Base-by-base conservation (phyloP, 2,113 vertebrate species). In the Thoracochromis brauschi region DNA sequence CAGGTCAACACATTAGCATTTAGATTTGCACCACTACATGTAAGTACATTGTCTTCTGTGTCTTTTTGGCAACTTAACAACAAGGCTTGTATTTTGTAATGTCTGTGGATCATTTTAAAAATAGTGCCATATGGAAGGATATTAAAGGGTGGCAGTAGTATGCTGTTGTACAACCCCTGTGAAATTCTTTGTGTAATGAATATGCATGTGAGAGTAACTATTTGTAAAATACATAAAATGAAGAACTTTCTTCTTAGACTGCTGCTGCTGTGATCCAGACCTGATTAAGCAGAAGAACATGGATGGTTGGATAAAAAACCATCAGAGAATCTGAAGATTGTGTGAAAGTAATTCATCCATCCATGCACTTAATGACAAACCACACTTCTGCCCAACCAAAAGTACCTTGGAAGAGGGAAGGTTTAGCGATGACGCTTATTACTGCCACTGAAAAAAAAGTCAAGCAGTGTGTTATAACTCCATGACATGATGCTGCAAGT, bases 391-490 rank as follows among this genome's bases (percentile, higher is more conserved):
- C 0, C 65, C 21, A 73, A 73, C 21, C 65, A 45, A 73, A 73
- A 45, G 65, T 24, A 42, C 13, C n/a, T 16, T 71, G 13, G 65
- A 42, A 71, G 65, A 42, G 21, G 21, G 13, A 73, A 24, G 38
- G n/a, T 24, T 71, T 42, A 71, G 65, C 35, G 58, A 63, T 2
- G 58, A 65, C 0, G 0, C 60, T 65, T 65, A 65, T 38, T 65
- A 12, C 17, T 38, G 60, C 4, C 60, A 38, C 60, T 65, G 60
- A 2, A 5, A 40, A 0, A 38, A 21, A 14, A 0, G 63, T n/a
- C 19, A 68, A 68, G 35, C 0, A 68, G 19, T 21, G 35, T 8
- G 35, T 68, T 68, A 68, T 40, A 21, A 21, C 35, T 68, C 19
- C 19, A 13, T 40, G 35, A 68, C 63, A 68, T 68, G 33, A 68